A percentile compares a stretch with the other conserved stretches of the same genome.
Evolutionary conservation across 2,113 vertebrate species (phyloP).

Genomic region (Thymallus thymallus): DNA sequence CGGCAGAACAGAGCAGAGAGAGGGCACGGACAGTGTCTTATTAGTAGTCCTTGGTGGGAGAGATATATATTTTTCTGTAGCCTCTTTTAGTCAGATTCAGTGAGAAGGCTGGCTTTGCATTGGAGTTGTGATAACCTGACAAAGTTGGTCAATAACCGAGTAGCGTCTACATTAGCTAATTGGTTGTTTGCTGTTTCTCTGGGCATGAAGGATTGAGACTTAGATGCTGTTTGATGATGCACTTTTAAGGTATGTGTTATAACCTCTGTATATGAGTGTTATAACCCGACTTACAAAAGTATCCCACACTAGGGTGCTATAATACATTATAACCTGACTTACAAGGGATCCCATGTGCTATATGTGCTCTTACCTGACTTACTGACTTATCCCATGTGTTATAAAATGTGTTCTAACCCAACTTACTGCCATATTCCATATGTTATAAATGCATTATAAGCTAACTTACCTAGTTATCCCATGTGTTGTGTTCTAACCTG

Average conservation of each 20-base stretch:
- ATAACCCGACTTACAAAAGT: not conserved
- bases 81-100: constrained; percentile 7
- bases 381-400: too few species aligned
- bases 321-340: not conserved
- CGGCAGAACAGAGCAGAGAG: constrained; percentile 16
- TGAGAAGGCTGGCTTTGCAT: constrained; percentile 18
- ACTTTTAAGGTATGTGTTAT: constrained; percentile 5
- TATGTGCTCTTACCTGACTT: too few species aligned
- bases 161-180: not conserved
- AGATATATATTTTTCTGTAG: not conserved
- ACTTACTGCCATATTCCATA: constrained; percentile 89
- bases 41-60: not conserved
- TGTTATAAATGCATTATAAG: too few species aligned
- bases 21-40: not conserved
- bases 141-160: not conserved
- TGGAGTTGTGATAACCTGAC: not conserved
- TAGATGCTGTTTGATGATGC: constrained; percentile 32
- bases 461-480: too few species aligned
- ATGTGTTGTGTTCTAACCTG: too few species aligned
- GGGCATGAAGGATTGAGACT: not conserved
- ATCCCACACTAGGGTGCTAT: not conserved
- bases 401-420: constrained; percentile 6
- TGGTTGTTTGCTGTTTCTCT: constrained; percentile 3
- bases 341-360: too few species aligned
- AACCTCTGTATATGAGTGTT: not conserved